These are phyloP conservation scores for Dallia pectoralis DNA, from an alignment of 2,797 vertebrate species.

Conservation along the genomic window DNA sequence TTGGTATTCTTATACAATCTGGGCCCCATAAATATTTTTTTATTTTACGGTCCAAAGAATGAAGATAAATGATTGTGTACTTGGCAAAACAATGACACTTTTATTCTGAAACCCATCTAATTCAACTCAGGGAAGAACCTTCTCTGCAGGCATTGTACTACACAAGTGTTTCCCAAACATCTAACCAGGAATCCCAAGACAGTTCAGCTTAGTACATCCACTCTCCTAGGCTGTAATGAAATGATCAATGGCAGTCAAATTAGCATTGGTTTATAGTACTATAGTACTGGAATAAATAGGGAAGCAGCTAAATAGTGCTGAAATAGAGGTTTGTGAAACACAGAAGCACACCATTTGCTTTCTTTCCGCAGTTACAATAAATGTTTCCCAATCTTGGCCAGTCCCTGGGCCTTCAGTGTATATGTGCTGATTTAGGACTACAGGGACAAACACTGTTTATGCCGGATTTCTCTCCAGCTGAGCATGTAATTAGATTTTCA, in stretches of 20 bases:
- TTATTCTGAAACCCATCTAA: background rate
- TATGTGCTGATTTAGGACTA: constrained; percentile 17
- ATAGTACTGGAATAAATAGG: background rate
- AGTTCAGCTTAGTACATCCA: background rate
- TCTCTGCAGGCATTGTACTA: background rate
- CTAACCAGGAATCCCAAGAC: background rate
- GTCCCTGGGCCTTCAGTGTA: constrained; percentile 11
- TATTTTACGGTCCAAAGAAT: constrained; percentile 21
- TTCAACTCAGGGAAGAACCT: background rate
- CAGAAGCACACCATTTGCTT: background rate
- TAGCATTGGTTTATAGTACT: background rate
- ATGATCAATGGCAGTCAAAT: background rate
- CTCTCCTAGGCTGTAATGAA: background rate
- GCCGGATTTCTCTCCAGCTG: constrained; percentile 67
- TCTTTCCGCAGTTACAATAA: background rate
- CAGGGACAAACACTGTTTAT: constrained; percentile 50
- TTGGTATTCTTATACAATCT: constrained; percentile 30
- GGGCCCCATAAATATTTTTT: constrained; percentile 22
- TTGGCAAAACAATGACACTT: background rate
- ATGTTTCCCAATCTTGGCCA: constrained; percentile 17
- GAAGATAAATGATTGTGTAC: background rate
- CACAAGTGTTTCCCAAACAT: background rate
- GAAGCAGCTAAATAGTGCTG: background rate
- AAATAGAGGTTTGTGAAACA: background rate
- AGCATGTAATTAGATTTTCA: constrained; percentile 71